Percentiles rank a stretch among this genome's conserved stretches.
Conservation (phyloP, 2,797 vertebrate genomes). For the Pampus argenteus region DNA sequence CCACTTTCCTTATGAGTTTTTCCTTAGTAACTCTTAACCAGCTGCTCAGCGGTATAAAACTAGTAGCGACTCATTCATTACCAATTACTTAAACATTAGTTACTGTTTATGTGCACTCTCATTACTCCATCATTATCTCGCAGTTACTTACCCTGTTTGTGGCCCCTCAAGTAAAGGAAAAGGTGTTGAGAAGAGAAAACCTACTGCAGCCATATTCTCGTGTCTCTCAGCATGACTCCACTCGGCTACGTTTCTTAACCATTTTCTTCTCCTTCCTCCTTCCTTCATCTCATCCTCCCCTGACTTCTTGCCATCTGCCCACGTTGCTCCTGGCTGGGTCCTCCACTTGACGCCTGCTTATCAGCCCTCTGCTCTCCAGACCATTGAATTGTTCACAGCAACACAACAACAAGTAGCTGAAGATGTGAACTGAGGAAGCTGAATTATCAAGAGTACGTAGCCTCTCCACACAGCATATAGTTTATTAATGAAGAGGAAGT, state of each 20-base stretch:
- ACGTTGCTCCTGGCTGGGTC: conserved; percentile 33
- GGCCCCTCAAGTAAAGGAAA: no score
- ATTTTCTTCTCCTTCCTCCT: background rate
- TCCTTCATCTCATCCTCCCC: conserved; percentile 8
- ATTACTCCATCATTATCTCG: no score
- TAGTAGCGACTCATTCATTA: no score
- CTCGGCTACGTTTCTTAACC: background rate
- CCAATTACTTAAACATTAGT: no score
- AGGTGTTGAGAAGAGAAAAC: conserved; percentile 22
- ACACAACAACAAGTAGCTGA: conserved; percentile 16
- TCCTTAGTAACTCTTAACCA: no score
- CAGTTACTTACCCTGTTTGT: no score
- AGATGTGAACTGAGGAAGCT: conserved; percentile 19
- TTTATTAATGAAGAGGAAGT: conserved; percentile 32
- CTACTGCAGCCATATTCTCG: conserved; percentile 14
- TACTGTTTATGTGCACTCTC: no score
- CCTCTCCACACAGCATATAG: conserved; percentile 4
- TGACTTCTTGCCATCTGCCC: conserved; percentile 48
- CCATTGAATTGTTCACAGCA: conserved; percentile 17
- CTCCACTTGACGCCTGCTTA: conserved; percentile 35
- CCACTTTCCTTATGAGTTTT: no score
- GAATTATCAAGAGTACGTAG: conserved; percentile 15
- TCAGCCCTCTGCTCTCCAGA: conserved; percentile 22
- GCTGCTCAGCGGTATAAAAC: no score
- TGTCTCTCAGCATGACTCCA: conserved; percentile 19